These are phyloP conservation scores for Agapostemon virescens DNA, from an alignment of 2,888 invertebrate species.

Conservation along the genomic window DNA sequence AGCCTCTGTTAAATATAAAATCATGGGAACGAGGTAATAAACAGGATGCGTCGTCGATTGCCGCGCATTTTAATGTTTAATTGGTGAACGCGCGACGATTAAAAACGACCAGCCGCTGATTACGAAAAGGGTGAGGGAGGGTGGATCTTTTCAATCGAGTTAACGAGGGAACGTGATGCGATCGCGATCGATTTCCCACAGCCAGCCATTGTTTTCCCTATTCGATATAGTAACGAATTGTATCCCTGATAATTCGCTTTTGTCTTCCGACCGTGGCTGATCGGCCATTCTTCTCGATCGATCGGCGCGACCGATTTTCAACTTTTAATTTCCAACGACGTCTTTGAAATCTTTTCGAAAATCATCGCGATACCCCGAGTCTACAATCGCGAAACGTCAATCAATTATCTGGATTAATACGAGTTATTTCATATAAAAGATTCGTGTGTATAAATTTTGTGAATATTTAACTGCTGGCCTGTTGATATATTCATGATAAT, in stretches of 20 bases:
- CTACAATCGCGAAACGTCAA: too few species aligned
- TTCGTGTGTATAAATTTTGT: too few species aligned
- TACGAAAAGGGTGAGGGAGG: not conserved
- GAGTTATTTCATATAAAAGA: too few species aligned
- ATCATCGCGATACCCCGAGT: not conserved
- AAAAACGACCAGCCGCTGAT: constrained; percentile 52
- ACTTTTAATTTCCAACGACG: not conserved
- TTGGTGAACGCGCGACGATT: constrained; percentile 53
- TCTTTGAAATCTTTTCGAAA: not conserved
- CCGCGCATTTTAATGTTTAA: constrained; percentile 64
- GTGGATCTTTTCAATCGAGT: constrained; percentile 55
- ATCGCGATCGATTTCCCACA: constrained; percentile 37
- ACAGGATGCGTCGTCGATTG: constrained; percentile 50
- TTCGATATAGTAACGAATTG: constrained; percentile 55
- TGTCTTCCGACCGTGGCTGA: constrained; percentile 11
- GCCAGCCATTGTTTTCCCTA: constrained; percentile 40
- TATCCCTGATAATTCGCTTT: constrained; percentile 51
- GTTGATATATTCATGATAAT: not conserved
- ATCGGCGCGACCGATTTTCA: not conserved
- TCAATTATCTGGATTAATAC: not conserved
- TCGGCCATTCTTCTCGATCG: constrained; percentile 13
- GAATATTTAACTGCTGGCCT: too few species aligned
- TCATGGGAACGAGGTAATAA: constrained; percentile 53
- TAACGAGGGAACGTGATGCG: constrained; percentile 47
- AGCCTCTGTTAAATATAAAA: constrained; percentile 48